Percentiles rank a stretch among this genome's conserved stretches.
These are phyloP conservation scores for Cynodonichthys magdalenae DNA, from an alignment of 2,797 vertebrate genomes.

Conservation along the genomic window DNA sequence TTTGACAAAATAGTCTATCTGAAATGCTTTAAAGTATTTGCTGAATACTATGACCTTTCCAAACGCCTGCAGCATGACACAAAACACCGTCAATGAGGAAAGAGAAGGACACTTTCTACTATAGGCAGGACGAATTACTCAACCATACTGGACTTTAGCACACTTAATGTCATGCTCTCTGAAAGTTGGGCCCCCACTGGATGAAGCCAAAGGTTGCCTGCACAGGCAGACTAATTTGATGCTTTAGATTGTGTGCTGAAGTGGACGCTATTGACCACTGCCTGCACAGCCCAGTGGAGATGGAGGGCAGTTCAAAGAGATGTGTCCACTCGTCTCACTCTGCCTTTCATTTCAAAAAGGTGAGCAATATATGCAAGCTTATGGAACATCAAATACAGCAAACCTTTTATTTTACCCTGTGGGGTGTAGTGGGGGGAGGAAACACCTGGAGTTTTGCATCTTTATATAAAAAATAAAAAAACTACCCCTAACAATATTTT, in stretches of 20 bases:
- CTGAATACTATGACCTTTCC: slow-evolving; percentile 62
- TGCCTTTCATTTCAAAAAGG: slow-evolving; percentile 67
- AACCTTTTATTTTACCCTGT: slow-evolving; percentile 28
- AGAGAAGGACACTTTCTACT: slow-evolving; percentile 31
- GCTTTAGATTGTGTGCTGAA: slow-evolving; percentile 63
- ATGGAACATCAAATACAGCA: slow-evolving; percentile 59
- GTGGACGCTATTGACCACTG: slow-evolving; percentile 68
- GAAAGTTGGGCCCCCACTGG: slow-evolving; percentile 52
- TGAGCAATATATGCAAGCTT: slow-evolving; percentile 61
- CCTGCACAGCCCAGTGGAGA: slow-evolving; percentile 34
- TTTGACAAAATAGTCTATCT: slow-evolving; percentile 59
- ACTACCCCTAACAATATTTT: slow-evolving; percentile 20
- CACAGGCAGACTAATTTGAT: slow-evolving; percentile 67
- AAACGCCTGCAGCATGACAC: slow-evolving; percentile 43
- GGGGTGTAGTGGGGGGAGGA: slow-evolving; percentile 5
- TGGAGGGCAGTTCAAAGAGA: slow-evolving; percentile 68
- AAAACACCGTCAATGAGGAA: slow-evolving; percentile 40
- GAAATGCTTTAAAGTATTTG: slow-evolving; percentile 42
- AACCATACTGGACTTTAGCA: slow-evolving; percentile 47
- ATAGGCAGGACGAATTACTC: slow-evolving; percentile 57
- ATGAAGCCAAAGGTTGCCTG: slow-evolving; percentile 69
- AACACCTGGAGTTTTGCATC: slow-evolving; percentile 41
- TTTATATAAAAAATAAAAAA: slow-evolving; percentile 6
- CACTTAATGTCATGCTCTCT: slow-evolving; percentile 69
- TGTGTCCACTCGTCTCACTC: slow-evolving; percentile 53